Conservation (phyloP, 1,140 invertebrate genomes). For the Cherax quadricarinatus region DNA sequence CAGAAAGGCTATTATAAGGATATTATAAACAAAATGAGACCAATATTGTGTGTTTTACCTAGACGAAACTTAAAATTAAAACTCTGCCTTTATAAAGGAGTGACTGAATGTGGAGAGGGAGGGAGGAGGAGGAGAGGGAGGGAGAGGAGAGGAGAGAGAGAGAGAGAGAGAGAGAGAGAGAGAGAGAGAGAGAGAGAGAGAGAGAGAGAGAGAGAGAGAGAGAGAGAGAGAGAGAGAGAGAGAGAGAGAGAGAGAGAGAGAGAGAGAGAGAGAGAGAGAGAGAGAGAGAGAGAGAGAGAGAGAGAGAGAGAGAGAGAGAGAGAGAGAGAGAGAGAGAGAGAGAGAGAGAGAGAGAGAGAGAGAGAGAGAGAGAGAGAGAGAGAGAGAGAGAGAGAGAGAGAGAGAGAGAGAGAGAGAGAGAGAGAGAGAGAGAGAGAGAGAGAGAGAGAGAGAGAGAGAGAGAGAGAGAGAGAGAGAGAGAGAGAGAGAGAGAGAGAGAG, state of each 20-base stretch:
- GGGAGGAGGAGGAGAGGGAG: not conserved
- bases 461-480: conserved; percentile 34
- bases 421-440: conserved; percentile 10
- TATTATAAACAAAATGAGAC: too few species aligned
- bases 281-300: conserved; percentile 14
- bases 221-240: conserved; percentile 10
- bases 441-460: conserved; percentile 13
- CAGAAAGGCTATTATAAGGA: too few species aligned
- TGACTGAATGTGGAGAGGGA: too few species aligned
- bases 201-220: conserved; percentile 29
- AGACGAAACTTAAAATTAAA: too few species aligned
- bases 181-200: conserved; percentile 28
- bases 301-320: conserved; percentile 10
- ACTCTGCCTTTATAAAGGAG: not conserved
- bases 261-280: conserved; percentile 34
- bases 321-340: conserved; percentile 32
- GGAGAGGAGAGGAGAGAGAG: not conserved
- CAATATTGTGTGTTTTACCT: too few species aligned
- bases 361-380: conserved; percentile 10
- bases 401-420: conserved; percentile 33
- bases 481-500: conserved; percentile 20
- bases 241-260: conserved; percentile 18
- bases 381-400: conserved; percentile 23
- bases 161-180: conserved; percentile 10
- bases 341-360: conserved; percentile 25